These are phyloP conservation scores for Ostrea edulis DNA, from an alignment of 1,140 invertebrate genomes.

Conservation along the genomic window DNA sequence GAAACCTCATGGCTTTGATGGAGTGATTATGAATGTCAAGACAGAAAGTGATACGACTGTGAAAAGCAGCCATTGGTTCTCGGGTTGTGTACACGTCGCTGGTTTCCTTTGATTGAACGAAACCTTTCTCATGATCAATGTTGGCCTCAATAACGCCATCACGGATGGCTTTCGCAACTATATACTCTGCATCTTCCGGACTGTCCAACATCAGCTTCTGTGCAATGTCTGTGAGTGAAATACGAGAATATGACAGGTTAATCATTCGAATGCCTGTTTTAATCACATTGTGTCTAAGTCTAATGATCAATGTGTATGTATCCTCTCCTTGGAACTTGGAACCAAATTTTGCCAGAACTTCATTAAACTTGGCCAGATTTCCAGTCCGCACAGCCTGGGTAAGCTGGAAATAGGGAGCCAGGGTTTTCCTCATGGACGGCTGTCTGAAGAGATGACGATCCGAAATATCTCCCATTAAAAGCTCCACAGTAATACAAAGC, in stretches of 20 bases:
- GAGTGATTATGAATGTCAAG: conserved; percentile 98
- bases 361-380: conserved; percentile 95
- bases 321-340: conserved; percentile 85
- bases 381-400: conserved; percentile 97
- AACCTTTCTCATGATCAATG: conserved; percentile 96
- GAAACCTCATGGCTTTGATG: conserved; percentile 96
- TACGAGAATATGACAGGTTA: conserved; percentile 97
- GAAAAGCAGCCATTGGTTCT: conserved; percentile 97
- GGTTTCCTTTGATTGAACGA: conserved; percentile 98
- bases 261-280: conserved; percentile 99
- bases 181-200: conserved; percentile 98
- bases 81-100: conserved; percentile 98
- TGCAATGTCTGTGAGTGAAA: conserved; percentile 96
- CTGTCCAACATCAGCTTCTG: conserved; percentile 95
- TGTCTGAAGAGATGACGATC: conserved; percentile 89
- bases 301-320: conserved; percentile 95
- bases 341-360: conserved; percentile 90
- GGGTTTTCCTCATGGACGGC: conserved; percentile 89
- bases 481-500: conserved; percentile 95
- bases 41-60: conserved; percentile 98
- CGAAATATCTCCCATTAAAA: conserved; percentile 98
- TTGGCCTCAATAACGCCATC: conserved; percentile 99
- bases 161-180: conserved; percentile 99
- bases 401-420: conserved; percentile 97
- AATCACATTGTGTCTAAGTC: conserved; percentile 98